These are phyloP conservation scores for Hestina assimilis DNA, from an alignment of 1,140 invertebrate species.

Conservation along the genomic window DNA sequence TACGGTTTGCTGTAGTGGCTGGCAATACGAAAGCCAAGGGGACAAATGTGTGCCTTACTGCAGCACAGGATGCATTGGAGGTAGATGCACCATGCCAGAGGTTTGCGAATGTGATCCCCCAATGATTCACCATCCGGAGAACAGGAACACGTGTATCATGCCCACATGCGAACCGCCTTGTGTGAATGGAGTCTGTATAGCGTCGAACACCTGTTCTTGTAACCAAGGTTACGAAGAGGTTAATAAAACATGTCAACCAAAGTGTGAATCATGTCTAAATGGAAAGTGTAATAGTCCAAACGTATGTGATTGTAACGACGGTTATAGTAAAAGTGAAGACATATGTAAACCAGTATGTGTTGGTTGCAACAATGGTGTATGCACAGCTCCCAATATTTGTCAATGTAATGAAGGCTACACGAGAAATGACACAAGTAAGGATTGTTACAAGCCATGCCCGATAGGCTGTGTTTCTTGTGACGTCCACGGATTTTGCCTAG, in stretches of 20 bases:
- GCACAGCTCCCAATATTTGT: conserved; percentile 22
- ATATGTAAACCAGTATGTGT: conserved; percentile 29
- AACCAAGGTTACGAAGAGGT: conserved; percentile 29
- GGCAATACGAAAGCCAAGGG: conserved; percentile 33
- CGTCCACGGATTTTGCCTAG: conserved; percentile 24
- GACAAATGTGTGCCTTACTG: conserved; percentile 75
- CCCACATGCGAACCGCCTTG: conserved; percentile 73
- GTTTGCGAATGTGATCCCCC: conserved; percentile 73
- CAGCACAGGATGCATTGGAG: conserved; percentile 78
- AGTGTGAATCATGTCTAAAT: conserved; percentile 70
- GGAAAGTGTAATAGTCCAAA: conserved; percentile 40
- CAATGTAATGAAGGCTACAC: conserved; percentile 23
- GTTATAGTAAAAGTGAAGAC: conserved; percentile 22
- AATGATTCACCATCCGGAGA: conserved; percentile 29
- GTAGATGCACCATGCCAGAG: conserved; percentile 78
- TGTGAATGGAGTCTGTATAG: conserved; percentile 63
- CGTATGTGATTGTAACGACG: conserved; percentile 29
- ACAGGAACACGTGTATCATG: conserved; percentile 57
- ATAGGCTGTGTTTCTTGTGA: conserved; percentile 26
- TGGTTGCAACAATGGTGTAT: conserved; percentile 29
- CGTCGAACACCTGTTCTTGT: conserved; percentile 36
- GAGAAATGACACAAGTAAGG: conserved; percentile 9
- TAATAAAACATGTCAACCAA: conserved; percentile 56
- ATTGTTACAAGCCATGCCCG: conserved; percentile 25
- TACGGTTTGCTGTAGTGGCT: conserved; percentile 10